A percentile compares a stretch with the other conserved stretches of the same genome.
phyloP scores from a whole-genome alignment of 2,797 vertebrate species.

The Chaenodraco wilsoni region DNA sequence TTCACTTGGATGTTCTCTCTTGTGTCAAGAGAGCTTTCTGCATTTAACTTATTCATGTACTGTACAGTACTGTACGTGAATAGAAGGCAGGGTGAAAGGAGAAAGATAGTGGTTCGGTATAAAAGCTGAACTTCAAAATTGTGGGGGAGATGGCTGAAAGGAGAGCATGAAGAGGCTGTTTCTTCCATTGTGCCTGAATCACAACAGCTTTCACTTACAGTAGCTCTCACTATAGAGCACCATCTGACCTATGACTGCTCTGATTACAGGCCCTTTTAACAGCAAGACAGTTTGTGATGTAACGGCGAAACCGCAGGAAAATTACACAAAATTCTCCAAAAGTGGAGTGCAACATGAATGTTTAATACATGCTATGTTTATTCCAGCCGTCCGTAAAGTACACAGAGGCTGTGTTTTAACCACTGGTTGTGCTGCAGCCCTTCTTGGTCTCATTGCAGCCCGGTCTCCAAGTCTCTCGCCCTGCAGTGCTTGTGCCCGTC shows the following conservation, averaged over 20 bases:
- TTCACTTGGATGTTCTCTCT: conserved; percentile 63
- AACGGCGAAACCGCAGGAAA: conserved; percentile 28
- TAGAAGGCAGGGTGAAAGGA: conserved; percentile 66
- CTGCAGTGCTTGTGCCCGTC: conserved; percentile 61
- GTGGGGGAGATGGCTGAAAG: conserved; percentile 60
- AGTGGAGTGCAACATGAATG: conserved; percentile 44
- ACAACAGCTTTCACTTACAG: conserved; percentile 52
- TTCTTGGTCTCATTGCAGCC: conserved; percentile 56
- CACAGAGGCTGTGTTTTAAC: conserved; percentile 48
- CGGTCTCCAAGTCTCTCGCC: conserved; percentile 48
- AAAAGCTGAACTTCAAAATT: conserved; percentile 72
- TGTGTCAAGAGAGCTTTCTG: conserved; percentile 77
- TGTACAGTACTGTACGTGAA: conserved; percentile 64
- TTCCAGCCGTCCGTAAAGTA: conserved; percentile 32
- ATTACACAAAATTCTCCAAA: conserved; percentile 48
- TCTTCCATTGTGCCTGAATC: conserved; percentile 60
- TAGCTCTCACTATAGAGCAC: conserved; percentile 43
- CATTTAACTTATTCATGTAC: conserved; percentile 82
- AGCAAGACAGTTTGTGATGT: conserved; percentile 48
- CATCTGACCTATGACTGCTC: conserved; percentile 60
- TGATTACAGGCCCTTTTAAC: conserved; percentile 45
- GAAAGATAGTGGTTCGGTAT: conserved; percentile 61
- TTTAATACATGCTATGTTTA: conserved; percentile 54
- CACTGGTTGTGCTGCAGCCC: conserved; percentile 16
- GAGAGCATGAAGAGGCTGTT: conserved; percentile 60